A percentile compares a stretch with the other conserved stretches of the same genome.
phyloP scores from a whole-genome alignment of 2,797 vertebrate species.

The Sebastes itinus region DNA sequence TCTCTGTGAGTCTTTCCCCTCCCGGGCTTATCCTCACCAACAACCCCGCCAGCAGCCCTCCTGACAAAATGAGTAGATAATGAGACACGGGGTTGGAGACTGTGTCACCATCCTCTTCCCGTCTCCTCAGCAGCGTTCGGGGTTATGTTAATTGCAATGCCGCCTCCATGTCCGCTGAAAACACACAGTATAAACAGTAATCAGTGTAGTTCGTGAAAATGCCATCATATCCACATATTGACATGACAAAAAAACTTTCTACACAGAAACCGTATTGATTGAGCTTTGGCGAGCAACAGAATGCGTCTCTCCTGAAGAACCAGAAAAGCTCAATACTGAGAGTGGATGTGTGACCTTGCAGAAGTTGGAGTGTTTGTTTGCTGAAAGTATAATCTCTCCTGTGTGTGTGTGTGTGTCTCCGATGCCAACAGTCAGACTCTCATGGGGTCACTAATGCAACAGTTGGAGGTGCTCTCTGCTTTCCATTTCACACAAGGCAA shows the following conservation, averaged over 20 bases:
- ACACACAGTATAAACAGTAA: neutral
- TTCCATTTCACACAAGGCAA: slow-evolving; percentile 45
- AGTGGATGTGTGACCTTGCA: neutral
- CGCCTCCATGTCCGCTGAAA: neutral
- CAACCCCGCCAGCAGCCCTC: slow-evolving; percentile 23
- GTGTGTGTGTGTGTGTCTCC: slow-evolving; percentile 10
- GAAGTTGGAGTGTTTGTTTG: slow-evolving; percentile 31
- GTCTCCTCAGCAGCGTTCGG: slow-evolving; percentile 20
- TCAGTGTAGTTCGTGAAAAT: slow-evolving; percentile 13
- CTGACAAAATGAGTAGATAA: slow-evolving; percentile 61
- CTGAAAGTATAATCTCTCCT: neutral
- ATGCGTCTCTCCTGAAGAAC: slow-evolving; percentile 8
- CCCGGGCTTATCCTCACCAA: neutral
- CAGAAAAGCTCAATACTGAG: slow-evolving; percentile 12
- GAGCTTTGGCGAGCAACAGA: slow-evolving; percentile 10
- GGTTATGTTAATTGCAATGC: slow-evolving; percentile 34
- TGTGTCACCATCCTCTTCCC: slow-evolving; percentile 29
- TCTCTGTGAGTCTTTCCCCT: neutral
- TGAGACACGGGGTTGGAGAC: slow-evolving; percentile 42
- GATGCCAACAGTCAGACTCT: slow-evolving; percentile 17
- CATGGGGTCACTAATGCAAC: slow-evolving; percentile 54
- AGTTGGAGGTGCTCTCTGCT: slow-evolving; percentile 25
- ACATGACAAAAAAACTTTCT: slow-evolving; percentile 20
- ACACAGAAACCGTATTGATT: slow-evolving; percentile 21
- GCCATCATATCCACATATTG: slow-evolving; percentile 10